A percentile compares a stretch with the other conserved stretches of the same genome.
Evolutionary conservation across 1,140 invertebrate genomes (phyloP).

Genomic region (Drosophila kikkawai): DNA sequence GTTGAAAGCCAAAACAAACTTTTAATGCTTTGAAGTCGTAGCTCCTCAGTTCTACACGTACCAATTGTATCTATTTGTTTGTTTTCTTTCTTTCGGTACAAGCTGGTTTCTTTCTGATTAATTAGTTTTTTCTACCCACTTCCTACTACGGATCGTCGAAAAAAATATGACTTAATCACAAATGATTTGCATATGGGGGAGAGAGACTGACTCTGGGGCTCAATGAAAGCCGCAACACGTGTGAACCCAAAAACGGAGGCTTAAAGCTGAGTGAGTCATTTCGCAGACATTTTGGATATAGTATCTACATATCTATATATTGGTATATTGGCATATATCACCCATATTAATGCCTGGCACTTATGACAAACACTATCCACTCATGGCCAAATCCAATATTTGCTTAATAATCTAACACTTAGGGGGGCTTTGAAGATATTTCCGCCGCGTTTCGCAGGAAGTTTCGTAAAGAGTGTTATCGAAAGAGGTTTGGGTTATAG

Average conservation of each 20-base stretch:
- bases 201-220: conserved; percentile 7
- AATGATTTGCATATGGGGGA: conserved; percentile 47
- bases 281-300: background rate
- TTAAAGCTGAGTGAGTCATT: conserved; percentile 30
- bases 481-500: conserved; percentile 8
- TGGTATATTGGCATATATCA: conserved; percentile 13
- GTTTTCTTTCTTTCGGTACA: conserved; percentile 15
- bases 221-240: conserved; percentile 36
- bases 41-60: conserved; percentile 19
- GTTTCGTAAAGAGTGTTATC: conserved; percentile 23
- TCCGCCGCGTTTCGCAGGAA: conserved; percentile 35
- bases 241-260: conserved; percentile 32
- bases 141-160: conserved; percentile 22
- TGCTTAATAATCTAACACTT: conserved; percentile 39
- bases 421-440: conserved; percentile 22
- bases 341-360: conserved; percentile 14
- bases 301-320: background rate
- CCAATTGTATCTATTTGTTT: conserved; percentile 28
- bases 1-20: conserved; percentile 30
- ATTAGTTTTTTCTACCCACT: conserved; percentile 39
- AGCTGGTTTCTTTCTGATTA: conserved; percentile 49
- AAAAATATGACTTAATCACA: conserved; percentile 47
- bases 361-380: conserved; percentile 26
- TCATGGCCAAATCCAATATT: conserved; percentile 38
- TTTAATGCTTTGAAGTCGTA: conserved; percentile 22